Evolutionary conservation across 2,888 invertebrate species (phyloP).

Genomic region (Harpagoxenus sublaevis): DNA sequence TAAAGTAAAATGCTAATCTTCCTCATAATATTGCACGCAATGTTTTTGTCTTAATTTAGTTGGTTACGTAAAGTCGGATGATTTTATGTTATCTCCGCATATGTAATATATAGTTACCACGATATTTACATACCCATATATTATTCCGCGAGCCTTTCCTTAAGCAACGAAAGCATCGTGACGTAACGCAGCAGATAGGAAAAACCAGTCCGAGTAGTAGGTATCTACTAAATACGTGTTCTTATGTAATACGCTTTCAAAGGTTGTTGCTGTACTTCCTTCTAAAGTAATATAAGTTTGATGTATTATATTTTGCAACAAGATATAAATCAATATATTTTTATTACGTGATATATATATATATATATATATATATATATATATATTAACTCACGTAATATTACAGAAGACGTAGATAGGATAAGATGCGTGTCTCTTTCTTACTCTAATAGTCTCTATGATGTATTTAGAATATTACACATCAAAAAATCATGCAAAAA

Average conservation of each 20-base stretch:
- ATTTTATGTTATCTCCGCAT: neutral
- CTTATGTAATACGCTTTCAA: neutral
- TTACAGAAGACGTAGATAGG: no score
- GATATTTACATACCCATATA: neutral
- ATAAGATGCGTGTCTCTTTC: neutral
- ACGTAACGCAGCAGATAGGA: neutral
- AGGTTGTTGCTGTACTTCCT: neutral
- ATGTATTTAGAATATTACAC: neutral
- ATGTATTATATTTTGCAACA: neutral
- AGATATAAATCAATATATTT: conserved; percentile 12
- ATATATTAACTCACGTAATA: neutral
- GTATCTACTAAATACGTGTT: neutral
- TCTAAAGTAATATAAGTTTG: neutral
- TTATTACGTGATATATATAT: neutral
- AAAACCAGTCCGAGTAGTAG: neutral
- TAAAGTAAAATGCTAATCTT: conserved; percentile 20
- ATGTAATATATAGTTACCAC: neutral
- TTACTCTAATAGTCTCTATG: neutral
- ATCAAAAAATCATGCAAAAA: neutral
- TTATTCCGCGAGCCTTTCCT: neutral
- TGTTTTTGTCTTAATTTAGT: conserved; percentile 13
- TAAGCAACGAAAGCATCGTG: neutral
- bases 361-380: no score
- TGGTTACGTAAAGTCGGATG: neutral
- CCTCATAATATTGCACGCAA: neutral